Percentiles rank a stretch among this genome's conserved stretches.
Evolutionary conservation across 2,888 invertebrate genomes (phyloP).

Genomic region (Dryocosmus kuriphilus): DNA sequence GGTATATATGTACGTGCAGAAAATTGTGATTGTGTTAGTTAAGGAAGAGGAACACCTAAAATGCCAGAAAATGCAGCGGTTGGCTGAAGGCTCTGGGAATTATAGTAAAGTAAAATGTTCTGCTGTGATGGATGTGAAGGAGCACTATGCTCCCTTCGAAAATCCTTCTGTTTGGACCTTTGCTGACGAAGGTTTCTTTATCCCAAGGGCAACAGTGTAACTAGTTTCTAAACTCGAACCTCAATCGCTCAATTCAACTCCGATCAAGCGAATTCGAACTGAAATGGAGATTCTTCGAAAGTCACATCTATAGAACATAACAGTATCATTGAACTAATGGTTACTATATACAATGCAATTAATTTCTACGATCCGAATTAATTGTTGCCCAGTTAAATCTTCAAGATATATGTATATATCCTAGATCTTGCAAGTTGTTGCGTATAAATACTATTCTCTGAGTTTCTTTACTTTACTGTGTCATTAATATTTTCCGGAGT

Average conservation of each 20-base stretch:
- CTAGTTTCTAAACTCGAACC: not conserved
- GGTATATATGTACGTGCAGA: not conserved
- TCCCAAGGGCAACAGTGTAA: not conserved
- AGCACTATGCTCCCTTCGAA: not conserved
- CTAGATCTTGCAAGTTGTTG: slow-evolving; percentile 19
- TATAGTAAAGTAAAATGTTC: not conserved
- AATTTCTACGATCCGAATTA: slow-evolving; percentile 29
- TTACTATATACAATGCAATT: slow-evolving; percentile 17
- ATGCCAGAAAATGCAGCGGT: not conserved
- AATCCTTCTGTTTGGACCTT: not conserved
- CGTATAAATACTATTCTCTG: slow-evolving; percentile 1
- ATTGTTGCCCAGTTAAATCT: not conserved
- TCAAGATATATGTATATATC: slow-evolving; percentile 16
- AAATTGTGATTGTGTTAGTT: not conserved
- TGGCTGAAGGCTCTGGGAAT: not conserved
- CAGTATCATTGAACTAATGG: not conserved
- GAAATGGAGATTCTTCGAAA: slow-evolving; percentile 28
- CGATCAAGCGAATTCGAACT: slow-evolving; percentile 7
- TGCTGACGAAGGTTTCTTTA: slow-evolving; percentile 1
- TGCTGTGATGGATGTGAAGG: not conserved
- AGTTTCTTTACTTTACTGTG: too few relatives aligned
- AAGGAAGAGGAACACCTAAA: not conserved
- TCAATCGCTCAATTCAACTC: slow-evolving; percentile 2
- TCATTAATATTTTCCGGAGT: not conserved
- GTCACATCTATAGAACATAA: slow-evolving; percentile 16